Conservation (phyloP, 2,797 vertebrate genomes). For the Synaphobranchus kaupii region DNA sequence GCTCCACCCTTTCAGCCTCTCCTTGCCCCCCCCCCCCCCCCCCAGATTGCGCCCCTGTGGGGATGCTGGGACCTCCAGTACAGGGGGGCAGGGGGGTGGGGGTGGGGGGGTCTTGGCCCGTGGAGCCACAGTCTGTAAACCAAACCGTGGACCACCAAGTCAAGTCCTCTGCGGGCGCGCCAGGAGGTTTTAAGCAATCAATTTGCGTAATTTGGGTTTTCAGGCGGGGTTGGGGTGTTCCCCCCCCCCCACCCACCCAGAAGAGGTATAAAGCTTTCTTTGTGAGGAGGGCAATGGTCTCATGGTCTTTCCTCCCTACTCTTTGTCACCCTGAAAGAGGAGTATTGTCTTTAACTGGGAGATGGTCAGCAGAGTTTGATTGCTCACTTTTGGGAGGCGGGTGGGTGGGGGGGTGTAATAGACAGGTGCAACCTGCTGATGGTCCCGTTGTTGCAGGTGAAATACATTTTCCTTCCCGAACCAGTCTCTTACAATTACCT, state of each 20-base stretch:
- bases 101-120: too few relatives aligned
- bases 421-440: conserved; percentile 34
- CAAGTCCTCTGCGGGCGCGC: background rate
- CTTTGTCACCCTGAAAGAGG: conserved; percentile 56
- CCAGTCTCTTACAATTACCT: too few relatives aligned
- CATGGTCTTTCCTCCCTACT: conserved; percentile 44
- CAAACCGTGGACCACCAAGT: background rate
- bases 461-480: too few relatives aligned
- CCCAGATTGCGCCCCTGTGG: background rate
- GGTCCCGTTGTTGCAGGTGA: conserved; percentile 16
- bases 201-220: conserved; percentile 4
- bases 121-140: conserved; percentile 14
- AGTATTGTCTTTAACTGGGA: conserved; percentile 59
- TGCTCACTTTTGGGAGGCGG: conserved; percentile 38
- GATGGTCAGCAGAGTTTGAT: conserved; percentile 48
- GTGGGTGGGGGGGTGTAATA: conserved; percentile 30
- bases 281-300: conserved; percentile 61
- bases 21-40: background rate
- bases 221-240: background rate
- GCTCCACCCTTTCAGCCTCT: background rate
- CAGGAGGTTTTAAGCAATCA: background rate
- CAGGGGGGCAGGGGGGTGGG: conserved; percentile 4
- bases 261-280: conserved; percentile 58
- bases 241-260: conserved; percentile 45
- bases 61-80: conserved; percentile 17